Evolutionary conservation across 1,140 invertebrate species (phyloP), one percentile per base, ranked within the genome.

Genomic region (Drosophila truncata): DNA sequence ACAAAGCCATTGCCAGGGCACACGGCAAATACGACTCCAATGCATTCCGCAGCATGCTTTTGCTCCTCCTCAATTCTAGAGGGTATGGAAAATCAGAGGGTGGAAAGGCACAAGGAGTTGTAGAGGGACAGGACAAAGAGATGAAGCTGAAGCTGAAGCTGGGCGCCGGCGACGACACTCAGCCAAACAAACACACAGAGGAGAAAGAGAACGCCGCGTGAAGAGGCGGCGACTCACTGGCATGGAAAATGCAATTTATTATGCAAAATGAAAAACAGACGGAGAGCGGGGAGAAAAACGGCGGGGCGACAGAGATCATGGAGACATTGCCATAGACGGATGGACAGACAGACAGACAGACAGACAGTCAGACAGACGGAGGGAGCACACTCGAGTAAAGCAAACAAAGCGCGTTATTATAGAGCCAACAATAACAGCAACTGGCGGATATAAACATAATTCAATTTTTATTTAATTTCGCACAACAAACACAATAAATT

Each of bases 161-260:
- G 46, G 62, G 46, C 66, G 66, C 37, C 29, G 33, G 31, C 46
- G 31, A 54, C 58, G 65, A 78, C 75, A 78, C 75, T 69, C 75
- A 70, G 75, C 37, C 74, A 63, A 78, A 70, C 75, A 78, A 78
- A 78, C 75, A 78, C 41, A 41, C 57, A 46, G 33, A 57, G 41
- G 33, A 57, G 41, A 49, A 39, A 16, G 49, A 69, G 64, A 54
- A 27, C 23, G 37, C 25, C 39, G 66, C 55, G 11, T 18, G 58
- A 27, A 57, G 49, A 57, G 44, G 67, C 76, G 52, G 67, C 80
- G 65, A 80, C 33, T 84, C 85, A 85, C 69, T 90, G 86, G 85
- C 85, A 90, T 85, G 85, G 85, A 90, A 90, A 90, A 90, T 90
- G 85, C 85, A 90, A 90, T 90, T 90, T 90, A 90, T 90, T 90